A percentile compares a stretch with the other conserved stretches of the same genome.
These are phyloP conservation scores for Tortricodes alternella DNA, from an alignment of 2,888 invertebrate genomes.

Conservation along the genomic window DNA sequence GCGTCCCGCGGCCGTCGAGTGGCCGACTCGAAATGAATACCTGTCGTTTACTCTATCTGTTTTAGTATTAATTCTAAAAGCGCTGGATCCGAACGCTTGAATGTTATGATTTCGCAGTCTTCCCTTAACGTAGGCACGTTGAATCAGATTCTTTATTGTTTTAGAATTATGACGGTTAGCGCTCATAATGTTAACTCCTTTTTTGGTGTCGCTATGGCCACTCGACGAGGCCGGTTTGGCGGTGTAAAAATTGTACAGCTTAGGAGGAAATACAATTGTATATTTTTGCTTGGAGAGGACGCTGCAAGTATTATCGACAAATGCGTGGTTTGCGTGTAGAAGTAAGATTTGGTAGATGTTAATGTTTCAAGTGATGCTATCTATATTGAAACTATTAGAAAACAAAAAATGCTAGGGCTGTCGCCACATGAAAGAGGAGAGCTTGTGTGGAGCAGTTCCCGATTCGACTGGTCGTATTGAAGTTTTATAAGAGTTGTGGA, in stretches of 20 bases:
- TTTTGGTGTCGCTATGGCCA: constrained; percentile 34
- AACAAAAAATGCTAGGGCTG: neutral
- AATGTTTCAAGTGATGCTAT: constrained; percentile 26
- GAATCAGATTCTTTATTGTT: neutral
- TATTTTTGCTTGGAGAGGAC: constrained; percentile 74
- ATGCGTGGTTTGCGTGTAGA: constrained; percentile 60
- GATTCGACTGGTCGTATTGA: constrained; percentile 38
- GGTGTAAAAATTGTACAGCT: constrained; percentile 79
- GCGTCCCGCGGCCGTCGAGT: constrained; percentile 38
- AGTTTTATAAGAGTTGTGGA: constrained; percentile 63
- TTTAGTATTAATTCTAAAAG: neutral
- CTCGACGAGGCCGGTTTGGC: constrained; percentile 50
- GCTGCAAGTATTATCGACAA: constrained; percentile 58
- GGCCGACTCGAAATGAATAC: neutral
- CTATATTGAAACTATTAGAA: neutral
- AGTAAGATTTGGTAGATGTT: constrained; percentile 56
- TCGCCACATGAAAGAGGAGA: constrained; percentile 19
- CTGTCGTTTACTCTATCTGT: neutral
- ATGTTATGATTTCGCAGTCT: constrained; percentile 21
- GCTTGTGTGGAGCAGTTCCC: neutral
- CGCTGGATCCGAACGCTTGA: constrained; percentile 1
- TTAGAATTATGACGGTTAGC: neutral
- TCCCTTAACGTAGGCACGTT: constrained; percentile 12
- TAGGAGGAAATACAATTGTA: constrained; percentile 69
- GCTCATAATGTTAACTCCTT: neutral